Evolutionary conservation across 2,113 vertebrate species (phyloP).

Genomic region (Cromileptes altivelis): DNA sequence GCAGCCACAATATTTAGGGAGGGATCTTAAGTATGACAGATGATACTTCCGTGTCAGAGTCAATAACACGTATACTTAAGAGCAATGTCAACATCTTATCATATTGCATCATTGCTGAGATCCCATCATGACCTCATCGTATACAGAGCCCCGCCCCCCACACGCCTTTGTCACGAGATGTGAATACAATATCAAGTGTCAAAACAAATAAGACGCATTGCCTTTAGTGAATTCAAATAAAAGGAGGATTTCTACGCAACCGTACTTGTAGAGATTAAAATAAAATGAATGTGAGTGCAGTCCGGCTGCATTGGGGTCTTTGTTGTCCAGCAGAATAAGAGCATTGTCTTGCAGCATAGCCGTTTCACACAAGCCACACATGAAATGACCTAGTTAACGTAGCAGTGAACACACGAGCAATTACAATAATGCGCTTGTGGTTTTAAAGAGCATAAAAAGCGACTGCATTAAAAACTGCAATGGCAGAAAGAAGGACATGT

Average conservation of each 20-base stretch:
- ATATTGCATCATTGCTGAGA: constrained; percentile 68
- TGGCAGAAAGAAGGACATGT: not conserved
- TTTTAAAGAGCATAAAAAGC: not conserved
- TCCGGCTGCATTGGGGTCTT: rapidly evolving
- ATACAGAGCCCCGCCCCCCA: constrained; percentile 58
- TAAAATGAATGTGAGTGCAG: not conserved
- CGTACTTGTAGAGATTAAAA: not conserved
- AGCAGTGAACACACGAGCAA: not conserved
- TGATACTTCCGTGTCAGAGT: rapidly evolving
- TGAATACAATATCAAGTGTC: constrained; percentile 38
- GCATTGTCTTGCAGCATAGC: constrained; percentile 9
- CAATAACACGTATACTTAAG: constrained; percentile 11
- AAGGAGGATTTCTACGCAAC: not conserved
- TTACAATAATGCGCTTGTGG: not conserved
- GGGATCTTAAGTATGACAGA: not conserved
- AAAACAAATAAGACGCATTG: constrained; percentile 56
- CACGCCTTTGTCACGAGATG: constrained; percentile 63
- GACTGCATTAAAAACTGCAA: not conserved
- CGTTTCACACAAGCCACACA: not conserved
- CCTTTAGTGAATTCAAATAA: not conserved
- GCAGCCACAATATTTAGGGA: not conserved
- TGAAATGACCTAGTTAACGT: not conserved
- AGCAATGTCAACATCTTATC: constrained; percentile 12
- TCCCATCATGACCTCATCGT: constrained; percentile 70
- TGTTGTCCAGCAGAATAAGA: not conserved